These are phyloP conservation scores for Operophtera brumata DNA, from an alignment of 2,888 invertebrate species.

Conservation along the genomic window DNA sequence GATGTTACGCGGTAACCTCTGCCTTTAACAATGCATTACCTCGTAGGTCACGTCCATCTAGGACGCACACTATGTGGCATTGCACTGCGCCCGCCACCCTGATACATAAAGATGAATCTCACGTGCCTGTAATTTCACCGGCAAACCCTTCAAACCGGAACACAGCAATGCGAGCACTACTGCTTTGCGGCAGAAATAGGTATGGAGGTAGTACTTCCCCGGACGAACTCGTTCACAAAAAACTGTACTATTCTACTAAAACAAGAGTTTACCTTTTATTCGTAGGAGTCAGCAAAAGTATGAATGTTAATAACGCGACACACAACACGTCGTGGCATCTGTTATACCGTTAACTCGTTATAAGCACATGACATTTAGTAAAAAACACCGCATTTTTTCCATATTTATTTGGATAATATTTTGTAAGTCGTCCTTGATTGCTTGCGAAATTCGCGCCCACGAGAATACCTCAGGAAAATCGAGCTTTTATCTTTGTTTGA, in stretches of 20 bases:
- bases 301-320: conserved; percentile 2
- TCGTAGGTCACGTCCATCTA: no score
- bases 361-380: conserved; percentile 58
- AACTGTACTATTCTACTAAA: no score
- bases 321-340: conserved; percentile 4
- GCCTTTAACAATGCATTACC: no score
- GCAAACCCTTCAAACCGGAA: no score
- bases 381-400: conserved; percentile 45
- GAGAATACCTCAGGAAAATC: conserved; percentile 45
- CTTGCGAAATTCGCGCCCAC: conserved; percentile 66
- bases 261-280: not conserved
- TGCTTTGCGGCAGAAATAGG: conserved; percentile 4
- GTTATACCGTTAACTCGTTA: conserved; percentile 22
- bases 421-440: conserved; percentile 69
- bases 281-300: not conserved
- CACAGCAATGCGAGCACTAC: no score
- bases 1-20: no score
- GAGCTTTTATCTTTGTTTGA: conserved; percentile 51
- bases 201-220: not conserved
- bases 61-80: no score
- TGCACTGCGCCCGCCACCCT: no score
- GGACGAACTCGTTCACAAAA: no score
- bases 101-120: no score
- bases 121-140: no score
- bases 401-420: conserved; percentile 53